Percentiles rank a stretch among this genome's conserved stretches.
Evolutionary conservation across 37 sponge, comb jelly and placozoan genomes (phyloP).

Genomic region (Amphimedon queenslandica): DNA sequence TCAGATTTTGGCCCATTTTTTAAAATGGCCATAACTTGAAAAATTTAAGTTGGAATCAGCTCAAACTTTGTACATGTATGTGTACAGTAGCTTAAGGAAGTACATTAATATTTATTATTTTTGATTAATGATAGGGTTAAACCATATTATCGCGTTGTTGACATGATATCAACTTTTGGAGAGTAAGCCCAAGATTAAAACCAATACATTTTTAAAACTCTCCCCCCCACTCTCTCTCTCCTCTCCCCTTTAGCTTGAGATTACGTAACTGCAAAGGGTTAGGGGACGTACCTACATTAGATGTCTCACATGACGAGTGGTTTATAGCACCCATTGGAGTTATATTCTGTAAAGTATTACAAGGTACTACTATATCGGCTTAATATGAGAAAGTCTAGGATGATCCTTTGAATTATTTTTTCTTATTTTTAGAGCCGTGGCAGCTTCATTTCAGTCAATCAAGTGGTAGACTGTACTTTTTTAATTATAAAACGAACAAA

Average conservation of each 20-base stretch:
- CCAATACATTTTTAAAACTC: no score
- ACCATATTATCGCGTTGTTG: neutral
- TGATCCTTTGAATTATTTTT: no score
- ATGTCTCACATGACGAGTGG: conserved; percentile 4
- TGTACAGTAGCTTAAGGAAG: no score
- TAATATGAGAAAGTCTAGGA: no score
- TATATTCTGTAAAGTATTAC: conserved; percentile 41
- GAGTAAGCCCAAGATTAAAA: no score
- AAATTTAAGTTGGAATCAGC: no score
- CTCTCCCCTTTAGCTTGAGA: conserved; percentile 6
- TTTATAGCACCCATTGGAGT: conserved; percentile 40
- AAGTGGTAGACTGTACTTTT: conserved; percentile 41
- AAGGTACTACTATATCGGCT: no score
- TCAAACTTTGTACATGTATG: no score
- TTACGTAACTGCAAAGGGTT: conserved; percentile 28
- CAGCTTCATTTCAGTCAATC: conserved; percentile 59
- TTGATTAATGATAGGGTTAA: conserved; percentile 22
- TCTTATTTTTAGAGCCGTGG: conserved; percentile 84
- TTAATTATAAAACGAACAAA: conserved; percentile 31
- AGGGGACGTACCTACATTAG: neutral
- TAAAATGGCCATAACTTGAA: no score
- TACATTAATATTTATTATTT: no score
- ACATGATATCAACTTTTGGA: neutral
- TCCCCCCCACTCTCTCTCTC: no score
- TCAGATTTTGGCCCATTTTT: no score